These are phyloP conservation scores for Gopherus evgoodei DNA, from an alignment of 2,113 vertebrate species.

Conservation along the genomic window DNA sequence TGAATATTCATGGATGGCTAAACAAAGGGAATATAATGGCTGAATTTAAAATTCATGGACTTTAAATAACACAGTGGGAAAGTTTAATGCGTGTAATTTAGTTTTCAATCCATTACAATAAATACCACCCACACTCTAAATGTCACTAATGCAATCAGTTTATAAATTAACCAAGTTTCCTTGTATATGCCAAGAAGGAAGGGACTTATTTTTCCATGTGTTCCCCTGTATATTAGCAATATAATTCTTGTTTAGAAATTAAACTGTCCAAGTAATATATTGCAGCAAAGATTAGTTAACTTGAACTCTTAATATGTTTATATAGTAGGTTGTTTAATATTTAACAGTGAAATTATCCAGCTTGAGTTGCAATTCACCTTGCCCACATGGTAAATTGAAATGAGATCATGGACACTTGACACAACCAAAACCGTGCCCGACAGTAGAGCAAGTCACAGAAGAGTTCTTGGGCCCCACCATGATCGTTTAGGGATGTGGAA, in stretches of 20 bases:
- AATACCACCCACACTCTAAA: background rate
- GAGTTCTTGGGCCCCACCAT: background rate
- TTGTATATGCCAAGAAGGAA: background rate
- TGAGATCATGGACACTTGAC: background rate
- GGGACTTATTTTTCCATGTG: background rate
- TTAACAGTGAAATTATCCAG: constrained; percentile 13
- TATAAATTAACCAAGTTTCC: background rate
- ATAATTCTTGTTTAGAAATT: background rate
- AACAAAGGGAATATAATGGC: background rate
- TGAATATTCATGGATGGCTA: background rate
- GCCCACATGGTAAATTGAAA: background rate
- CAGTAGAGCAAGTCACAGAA: background rate
- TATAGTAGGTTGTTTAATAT: constrained; percentile 29
- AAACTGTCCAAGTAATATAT: background rate
- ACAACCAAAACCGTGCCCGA: background rate
- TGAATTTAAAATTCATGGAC: background rate
- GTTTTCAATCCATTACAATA: background rate
- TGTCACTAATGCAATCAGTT: background rate
- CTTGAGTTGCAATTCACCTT: background rate
- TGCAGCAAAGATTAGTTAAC: background rate
- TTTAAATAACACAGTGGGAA: background rate
- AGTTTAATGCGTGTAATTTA: background rate
- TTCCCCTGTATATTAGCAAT: background rate
- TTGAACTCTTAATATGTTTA: background rate
- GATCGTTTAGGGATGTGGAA: background rate